phyloP scores from a whole-genome alignment of 1,140 invertebrate genomes.

The Ceratoteleas bidentatus region DNA sequence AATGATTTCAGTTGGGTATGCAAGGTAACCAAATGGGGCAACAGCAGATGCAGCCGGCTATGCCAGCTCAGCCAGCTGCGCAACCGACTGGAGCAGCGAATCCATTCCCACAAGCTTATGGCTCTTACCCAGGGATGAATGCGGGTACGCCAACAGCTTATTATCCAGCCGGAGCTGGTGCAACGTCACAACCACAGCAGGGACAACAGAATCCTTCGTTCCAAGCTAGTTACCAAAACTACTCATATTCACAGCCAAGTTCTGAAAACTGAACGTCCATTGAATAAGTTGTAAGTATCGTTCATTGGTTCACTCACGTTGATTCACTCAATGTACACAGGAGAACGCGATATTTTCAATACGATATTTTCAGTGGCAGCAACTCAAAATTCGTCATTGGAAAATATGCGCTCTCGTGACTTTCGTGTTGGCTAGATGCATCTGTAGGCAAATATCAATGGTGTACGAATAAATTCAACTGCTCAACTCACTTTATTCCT shows the following conservation, averaged over 20 bases:
- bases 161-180: conserved; percentile 72
- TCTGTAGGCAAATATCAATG: conserved; percentile 40
- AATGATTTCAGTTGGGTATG: conserved; percentile 71
- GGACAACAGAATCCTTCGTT: conserved; percentile 79
- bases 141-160: conserved; percentile 74
- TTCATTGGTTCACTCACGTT: neutral
- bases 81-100: conserved; percentile 72
- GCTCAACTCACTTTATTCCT: conserved; percentile 33
- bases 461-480: conserved; percentile 50
- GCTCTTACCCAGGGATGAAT: conserved; percentile 79
- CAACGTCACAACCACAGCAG: conserved; percentile 71
- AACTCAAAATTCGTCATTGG: neutral
- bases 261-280: conserved; percentile 76
- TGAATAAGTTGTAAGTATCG: conserved; percentile 65
- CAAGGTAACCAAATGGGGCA: conserved; percentile 76
- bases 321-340: conserved; percentile 2
- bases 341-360: conserved; percentile 43
- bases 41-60: conserved; percentile 74
- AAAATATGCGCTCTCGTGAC: conserved; percentile 27
- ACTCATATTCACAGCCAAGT: conserved; percentile 77
- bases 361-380: neutral
- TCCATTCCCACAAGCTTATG: conserved; percentile 78
- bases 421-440: conserved; percentile 7
- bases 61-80: conserved; percentile 72
- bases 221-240: conserved; percentile 78